Conservation (phyloP, 2,888 invertebrate species). For the Chorisops tibialis region DNA sequence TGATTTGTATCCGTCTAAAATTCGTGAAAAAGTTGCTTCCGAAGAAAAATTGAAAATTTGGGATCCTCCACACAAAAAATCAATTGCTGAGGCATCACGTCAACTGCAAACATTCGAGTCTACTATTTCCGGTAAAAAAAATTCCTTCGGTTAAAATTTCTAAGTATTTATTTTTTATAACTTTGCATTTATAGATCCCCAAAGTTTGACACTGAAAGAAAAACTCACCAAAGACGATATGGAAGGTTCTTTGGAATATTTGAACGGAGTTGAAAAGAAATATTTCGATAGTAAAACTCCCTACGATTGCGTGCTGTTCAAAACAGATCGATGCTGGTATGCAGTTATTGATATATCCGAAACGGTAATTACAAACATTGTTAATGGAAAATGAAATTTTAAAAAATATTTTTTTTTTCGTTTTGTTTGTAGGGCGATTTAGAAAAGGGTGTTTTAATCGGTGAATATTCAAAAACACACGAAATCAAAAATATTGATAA, state of each 20-base stretch:
- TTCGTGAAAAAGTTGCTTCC: conserved; percentile 76
- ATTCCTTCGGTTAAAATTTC: conserved; percentile 11
- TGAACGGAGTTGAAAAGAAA: conserved; percentile 82
- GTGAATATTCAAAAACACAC: conserved; percentile 75
- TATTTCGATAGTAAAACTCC: conserved; percentile 82
- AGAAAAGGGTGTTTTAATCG: conserved; percentile 70
- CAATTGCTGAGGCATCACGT: conserved; percentile 73
- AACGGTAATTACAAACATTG: conserved; percentile 35
- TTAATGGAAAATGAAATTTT: conserved; percentile 49
- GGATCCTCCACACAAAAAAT: conserved; percentile 78
- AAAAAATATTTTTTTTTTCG: conserved; percentile 57
- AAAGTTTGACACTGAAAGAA: conserved; percentile 62
- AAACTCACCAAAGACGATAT: conserved; percentile 85
- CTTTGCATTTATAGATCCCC: conserved; percentile 47
- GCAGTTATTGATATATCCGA: conserved; percentile 48
- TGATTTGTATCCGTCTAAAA: conserved; percentile 80
- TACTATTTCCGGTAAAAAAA: conserved; percentile 55
- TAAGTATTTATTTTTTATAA: not conserved
- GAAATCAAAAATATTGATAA: conserved; percentile 79
- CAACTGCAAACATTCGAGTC: conserved; percentile 73
- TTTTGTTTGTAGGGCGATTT: conserved; percentile 80
- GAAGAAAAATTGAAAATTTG: conserved; percentile 78
- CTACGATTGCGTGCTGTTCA: conserved; percentile 90
- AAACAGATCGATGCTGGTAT: conserved; percentile 86
- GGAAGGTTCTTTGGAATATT: conserved; percentile 78